Conservation (phyloP, 2,113 vertebrate species). For the Panthera tigris region DNA sequence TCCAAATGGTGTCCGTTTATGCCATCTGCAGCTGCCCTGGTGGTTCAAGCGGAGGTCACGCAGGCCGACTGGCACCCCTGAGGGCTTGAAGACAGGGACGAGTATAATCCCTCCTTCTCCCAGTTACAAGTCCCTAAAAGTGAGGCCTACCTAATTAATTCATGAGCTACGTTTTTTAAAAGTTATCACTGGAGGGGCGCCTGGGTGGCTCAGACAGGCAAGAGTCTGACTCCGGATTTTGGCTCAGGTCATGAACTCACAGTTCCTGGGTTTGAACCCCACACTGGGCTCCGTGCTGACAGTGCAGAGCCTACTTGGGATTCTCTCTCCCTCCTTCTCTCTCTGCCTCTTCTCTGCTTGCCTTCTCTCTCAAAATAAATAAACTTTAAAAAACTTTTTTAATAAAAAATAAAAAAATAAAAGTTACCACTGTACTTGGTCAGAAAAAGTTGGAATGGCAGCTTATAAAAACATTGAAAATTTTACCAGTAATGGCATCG, state of each 20-base stretch:
- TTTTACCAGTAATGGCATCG: background rate
- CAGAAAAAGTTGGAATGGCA: background rate
- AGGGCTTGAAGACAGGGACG: background rate
- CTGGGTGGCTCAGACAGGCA: too few relatives aligned
- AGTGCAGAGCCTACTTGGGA: too few relatives aligned
- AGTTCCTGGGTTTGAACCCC: too few relatives aligned
- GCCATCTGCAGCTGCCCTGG: background rate
- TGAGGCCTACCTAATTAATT: background rate
- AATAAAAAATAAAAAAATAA: background rate
- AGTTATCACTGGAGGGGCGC: background rate
- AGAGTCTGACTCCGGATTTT: too few relatives aligned
- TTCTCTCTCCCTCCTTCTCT: too few relatives aligned
- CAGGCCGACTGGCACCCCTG: background rate
- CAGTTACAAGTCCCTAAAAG: background rate
- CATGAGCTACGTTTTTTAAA: background rate
- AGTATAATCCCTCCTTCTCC: background rate
- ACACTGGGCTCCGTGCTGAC: too few relatives aligned
- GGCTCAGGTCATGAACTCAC: too few relatives aligned
- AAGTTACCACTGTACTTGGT: conserved; percentile 8
- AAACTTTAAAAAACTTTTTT: too few relatives aligned
- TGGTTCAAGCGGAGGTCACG: background rate
- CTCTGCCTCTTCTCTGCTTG: too few relatives aligned
- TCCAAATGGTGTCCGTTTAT: background rate
- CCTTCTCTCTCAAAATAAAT: too few relatives aligned
- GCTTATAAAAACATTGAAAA: background rate